These are phyloP conservation scores for Leucopsar rothschildi DNA, from an alignment of 2,113 vertebrate species.

Conservation along the genomic window DNA sequence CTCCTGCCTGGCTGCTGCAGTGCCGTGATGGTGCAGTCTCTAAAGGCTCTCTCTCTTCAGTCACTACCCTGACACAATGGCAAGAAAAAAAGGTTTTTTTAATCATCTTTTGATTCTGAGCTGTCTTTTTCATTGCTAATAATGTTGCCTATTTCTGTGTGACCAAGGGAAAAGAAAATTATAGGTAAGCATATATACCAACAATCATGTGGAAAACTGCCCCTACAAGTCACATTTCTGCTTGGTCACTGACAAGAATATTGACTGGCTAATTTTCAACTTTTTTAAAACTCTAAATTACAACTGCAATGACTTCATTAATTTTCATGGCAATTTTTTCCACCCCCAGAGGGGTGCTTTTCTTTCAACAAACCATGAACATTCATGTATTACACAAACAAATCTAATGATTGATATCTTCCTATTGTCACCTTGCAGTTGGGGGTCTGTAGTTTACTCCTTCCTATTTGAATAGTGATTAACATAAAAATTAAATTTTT, in stretches of 20 bases:
- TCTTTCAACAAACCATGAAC: not conserved
- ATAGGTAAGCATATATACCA: not conserved
- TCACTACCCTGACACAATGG: not conserved
- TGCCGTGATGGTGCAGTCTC: not conserved
- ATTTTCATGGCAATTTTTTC: slow-evolving; percentile 7
- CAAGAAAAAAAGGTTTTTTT: not conserved
- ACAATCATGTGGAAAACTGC: not conserved
- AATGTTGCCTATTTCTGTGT: not conserved
- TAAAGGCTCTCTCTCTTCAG: not conserved
- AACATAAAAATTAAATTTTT: slow-evolving; percentile 39
- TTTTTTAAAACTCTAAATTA: slow-evolving; percentile 25
- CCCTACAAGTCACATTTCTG: not conserved
- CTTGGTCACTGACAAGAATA: slow-evolving; percentile 8
- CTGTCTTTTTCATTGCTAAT: not conserved
- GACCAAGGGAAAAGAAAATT: not conserved
- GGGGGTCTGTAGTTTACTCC: not conserved
- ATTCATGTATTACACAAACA: not conserved
- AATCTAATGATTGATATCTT: not conserved
- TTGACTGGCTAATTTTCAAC: slow-evolving; percentile 8
- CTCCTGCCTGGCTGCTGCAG: not conserved
- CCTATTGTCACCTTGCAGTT: not conserved
- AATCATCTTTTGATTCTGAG: not conserved
- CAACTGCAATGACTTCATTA: not conserved
- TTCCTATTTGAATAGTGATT: slow-evolving; percentile 1
- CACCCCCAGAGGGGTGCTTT: not conserved